Conservation (phyloP, 2,113 vertebrate genomes). For the Vidua chalybeata region DNA sequence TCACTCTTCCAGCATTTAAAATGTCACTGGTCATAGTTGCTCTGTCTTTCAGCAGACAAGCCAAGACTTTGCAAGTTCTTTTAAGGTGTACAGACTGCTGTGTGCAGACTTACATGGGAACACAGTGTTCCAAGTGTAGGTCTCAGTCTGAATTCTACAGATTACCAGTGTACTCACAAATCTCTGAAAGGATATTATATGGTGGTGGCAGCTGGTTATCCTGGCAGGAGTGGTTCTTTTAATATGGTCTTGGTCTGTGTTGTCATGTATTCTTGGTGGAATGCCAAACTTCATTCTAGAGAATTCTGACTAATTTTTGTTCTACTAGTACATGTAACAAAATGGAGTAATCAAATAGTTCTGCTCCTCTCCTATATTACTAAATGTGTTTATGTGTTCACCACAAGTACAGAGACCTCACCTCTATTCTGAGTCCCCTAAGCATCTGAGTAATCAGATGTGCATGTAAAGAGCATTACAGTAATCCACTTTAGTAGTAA, state of each 20-base stretch:
- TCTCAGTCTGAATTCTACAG: background rate
- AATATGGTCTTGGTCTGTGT: background rate
- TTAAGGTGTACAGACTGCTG: background rate
- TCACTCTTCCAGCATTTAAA: background rate
- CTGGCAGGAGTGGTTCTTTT: background rate
- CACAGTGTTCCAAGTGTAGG: background rate
- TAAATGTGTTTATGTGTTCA: rapidly evolving
- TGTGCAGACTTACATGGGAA: background rate
- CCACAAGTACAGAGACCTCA: background rate
- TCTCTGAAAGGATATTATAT: background rate
- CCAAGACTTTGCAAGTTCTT: background rate
- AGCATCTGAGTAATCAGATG: background rate
- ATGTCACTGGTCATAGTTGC: background rate
- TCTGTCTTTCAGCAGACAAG: background rate
- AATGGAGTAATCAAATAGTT: background rate
- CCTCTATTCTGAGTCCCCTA: background rate
- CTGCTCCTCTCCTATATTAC: background rate
- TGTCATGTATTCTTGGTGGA: background rate
- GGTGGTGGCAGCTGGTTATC: background rate
- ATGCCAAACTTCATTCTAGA: background rate
- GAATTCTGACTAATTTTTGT: background rate
- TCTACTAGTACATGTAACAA: background rate
- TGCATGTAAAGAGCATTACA: background rate
- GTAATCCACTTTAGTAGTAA: background rate
- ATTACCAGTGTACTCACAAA: background rate